Evolutionary conservation across 2,113 vertebrate genomes (phyloP).

Genomic region (Anser brachyrhynchus): DNA sequence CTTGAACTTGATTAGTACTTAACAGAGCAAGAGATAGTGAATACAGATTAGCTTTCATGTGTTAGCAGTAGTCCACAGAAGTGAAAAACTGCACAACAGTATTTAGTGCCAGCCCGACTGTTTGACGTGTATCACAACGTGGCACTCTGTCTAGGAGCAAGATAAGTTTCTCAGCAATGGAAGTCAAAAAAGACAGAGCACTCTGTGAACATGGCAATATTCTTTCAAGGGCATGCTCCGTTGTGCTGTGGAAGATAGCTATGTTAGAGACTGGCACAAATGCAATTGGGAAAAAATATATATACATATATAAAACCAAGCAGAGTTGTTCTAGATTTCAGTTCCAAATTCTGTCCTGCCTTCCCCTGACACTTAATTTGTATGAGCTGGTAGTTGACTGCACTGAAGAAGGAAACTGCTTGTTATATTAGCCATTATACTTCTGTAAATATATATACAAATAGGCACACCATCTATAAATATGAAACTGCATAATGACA

Average conservation of each 20-base stretch:
- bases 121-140: rapidly evolving
- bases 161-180: not conserved
- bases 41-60: not conserved
- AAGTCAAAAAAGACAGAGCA: not conserved
- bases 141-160: not conserved
- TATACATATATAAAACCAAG: not conserved
- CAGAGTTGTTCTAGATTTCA: not conserved
- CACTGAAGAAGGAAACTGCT: conserved; percentile 7
- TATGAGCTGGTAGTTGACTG: not conserved
- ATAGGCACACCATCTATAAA: conserved; percentile 33
- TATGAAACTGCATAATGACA: conserved; percentile 41
- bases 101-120: not conserved
- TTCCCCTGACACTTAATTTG: not conserved
- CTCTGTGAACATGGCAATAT: not conserved
- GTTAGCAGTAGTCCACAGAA: not conserved
- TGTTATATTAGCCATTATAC: conserved; percentile 28
- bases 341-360: not conserved
- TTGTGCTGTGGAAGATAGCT: not conserved
- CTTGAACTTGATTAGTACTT: not conserved
- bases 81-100: not conserved
- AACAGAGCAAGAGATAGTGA: not conserved
- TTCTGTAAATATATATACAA: conserved; percentile 20
- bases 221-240: not conserved
- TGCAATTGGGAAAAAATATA: not conserved
- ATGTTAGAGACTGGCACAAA: not conserved